These are phyloP conservation scores for Plectropomus leopardus DNA, from an alignment of 2,113 vertebrate genomes.

Conservation along the genomic window DNA sequence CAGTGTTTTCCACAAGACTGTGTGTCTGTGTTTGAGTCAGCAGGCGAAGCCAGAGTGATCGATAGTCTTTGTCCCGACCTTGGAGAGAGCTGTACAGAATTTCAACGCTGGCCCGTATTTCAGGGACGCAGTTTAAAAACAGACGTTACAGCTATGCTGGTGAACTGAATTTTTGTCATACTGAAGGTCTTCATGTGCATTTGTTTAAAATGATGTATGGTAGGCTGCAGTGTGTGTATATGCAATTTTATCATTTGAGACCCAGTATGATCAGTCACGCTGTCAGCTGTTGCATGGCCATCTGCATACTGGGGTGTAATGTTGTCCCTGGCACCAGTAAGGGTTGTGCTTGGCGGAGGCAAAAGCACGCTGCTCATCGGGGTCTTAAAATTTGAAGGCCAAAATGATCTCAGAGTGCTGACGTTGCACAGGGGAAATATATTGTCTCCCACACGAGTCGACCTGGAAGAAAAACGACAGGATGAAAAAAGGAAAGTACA, in stretches of 20 bases:
- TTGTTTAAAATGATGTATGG: no score
- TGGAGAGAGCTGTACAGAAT: constrained; percentile 22
- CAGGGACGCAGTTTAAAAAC: background rate
- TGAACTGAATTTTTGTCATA: background rate
- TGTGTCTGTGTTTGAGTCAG: constrained; percentile 57
- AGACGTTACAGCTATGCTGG: background rate
- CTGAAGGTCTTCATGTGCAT: no score
- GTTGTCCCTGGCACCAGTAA: constrained; percentile 19
- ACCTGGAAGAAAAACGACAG: background rate
- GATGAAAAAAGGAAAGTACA: background rate
- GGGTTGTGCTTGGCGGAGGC: background rate
- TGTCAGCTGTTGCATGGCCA: constrained; percentile 48
- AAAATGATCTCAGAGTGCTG: constrained; percentile 1
- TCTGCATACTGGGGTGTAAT: constrained; percentile 50
- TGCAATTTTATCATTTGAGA: background rate
- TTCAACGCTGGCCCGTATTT: background rate
- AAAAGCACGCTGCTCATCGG: background rate
- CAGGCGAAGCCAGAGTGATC: constrained; percentile 25
- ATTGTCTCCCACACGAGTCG: background rate
- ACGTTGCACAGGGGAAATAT: background rate
- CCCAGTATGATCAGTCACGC: constrained; percentile 34
- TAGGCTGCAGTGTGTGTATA: background rate
- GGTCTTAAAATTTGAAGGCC: background rate
- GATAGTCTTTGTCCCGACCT: constrained; percentile 53
- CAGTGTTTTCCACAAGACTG: background rate